Evolutionary conservation across 2,888 invertebrate genomes (phyloP).

Genomic region (Ennomos erosarius): DNA sequence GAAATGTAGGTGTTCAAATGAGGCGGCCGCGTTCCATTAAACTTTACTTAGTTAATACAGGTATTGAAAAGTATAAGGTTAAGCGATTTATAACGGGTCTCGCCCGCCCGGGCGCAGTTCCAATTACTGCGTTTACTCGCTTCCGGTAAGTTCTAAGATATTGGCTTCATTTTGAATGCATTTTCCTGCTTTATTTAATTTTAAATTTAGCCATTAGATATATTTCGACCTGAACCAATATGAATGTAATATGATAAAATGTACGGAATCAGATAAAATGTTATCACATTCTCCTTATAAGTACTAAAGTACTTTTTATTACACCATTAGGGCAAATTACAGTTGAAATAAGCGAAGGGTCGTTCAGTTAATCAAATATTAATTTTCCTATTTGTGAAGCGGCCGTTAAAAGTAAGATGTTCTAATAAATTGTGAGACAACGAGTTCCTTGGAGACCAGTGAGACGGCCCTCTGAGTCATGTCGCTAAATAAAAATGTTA

Average conservation of each 20-base stretch:
- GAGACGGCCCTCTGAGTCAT: constrained; percentile 20
- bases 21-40: constrained; percentile 6
- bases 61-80: constrained; percentile 19
- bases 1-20: constrained; percentile 14
- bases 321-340: constrained; percentile 5
- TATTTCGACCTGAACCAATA: too few species aligned
- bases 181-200: neutral
- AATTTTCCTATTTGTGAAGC: constrained; percentile 9
- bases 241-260: too few species aligned
- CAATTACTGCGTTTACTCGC: constrained; percentile 25
- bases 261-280: too few species aligned
- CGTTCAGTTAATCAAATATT: constrained; percentile 16
- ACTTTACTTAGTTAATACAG: constrained; percentile 14
- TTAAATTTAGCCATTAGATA: neutral
- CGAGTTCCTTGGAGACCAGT: constrained; percentile 21
- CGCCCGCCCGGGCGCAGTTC: constrained; percentile 8
- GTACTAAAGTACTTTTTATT: constrained; percentile 7
- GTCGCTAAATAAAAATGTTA: constrained; percentile 15
- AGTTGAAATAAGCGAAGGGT: constrained; percentile 6
- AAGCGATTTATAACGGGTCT: constrained; percentile 27
- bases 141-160: constrained; percentile 21
- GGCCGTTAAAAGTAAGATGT: constrained; percentile 5
- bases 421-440: constrained; percentile 23
- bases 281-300: too few species aligned
- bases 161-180: constrained; percentile 20